A percentile compares a stretch with the other conserved stretches of the same genome.
These are phyloP conservation scores for Cyanoderma ruficeps DNA, from an alignment of 2,113 vertebrate genomes.

Conservation along the genomic window DNA sequence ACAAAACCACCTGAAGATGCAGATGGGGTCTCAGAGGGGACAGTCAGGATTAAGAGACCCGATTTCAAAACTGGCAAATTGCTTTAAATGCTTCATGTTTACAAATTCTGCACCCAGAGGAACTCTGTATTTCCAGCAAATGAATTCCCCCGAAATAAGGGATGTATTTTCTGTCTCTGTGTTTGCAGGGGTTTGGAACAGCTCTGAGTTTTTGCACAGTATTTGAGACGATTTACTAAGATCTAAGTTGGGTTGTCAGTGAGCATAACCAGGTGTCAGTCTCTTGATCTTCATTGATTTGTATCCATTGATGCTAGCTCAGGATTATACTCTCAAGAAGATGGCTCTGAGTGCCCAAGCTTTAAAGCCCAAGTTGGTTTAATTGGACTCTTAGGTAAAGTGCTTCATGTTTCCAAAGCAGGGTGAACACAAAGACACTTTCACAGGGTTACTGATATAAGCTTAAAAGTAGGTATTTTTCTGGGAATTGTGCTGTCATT, in stretches of 20 bases:
- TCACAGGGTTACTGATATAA: neutral
- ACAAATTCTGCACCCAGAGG: neutral
- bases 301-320: neutral
- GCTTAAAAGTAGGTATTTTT: neutral
- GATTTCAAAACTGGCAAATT: neutral
- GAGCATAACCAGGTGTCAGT: neutral
- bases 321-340: conserved; percentile 6
- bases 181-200: neutral
- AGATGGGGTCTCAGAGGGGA: neutral
- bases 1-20: neutral
- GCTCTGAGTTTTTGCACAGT: neutral
- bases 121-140: neutral
- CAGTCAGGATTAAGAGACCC: neutral
- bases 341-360: neutral
- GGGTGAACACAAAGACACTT: conserved; percentile 2
- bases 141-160: neutral
- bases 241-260: neutral
- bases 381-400: neutral
- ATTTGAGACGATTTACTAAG: neutral
- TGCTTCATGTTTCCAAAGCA: neutral
- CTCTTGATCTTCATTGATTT: conserved; percentile 14
- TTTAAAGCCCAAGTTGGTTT: conserved; percentile 25
- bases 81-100: neutral
- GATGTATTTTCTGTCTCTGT: neutral
- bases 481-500: neutral